A percentile compares a stretch with the other conserved stretches of the same genome.
Conservation (phyloP, 2,797 vertebrate species). For the Muscicapa comitata region DNA sequence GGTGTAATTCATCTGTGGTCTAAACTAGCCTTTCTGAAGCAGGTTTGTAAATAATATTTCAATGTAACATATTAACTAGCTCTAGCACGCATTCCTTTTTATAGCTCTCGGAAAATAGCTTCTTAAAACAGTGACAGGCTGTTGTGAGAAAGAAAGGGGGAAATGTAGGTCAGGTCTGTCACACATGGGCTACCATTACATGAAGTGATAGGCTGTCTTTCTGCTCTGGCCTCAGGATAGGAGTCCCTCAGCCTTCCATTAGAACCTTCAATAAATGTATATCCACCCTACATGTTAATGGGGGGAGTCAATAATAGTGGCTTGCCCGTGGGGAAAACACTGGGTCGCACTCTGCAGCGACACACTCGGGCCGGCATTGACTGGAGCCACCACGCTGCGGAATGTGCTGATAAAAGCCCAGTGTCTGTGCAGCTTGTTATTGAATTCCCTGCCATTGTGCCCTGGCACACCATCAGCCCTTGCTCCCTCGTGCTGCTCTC, state of each 20-base stretch:
- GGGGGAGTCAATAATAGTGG: constrained; percentile 83
- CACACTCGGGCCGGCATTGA: constrained; percentile 67
- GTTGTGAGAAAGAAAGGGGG: constrained; percentile 78
- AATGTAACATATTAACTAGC: constrained; percentile 52
- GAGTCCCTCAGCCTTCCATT: constrained; percentile 88
- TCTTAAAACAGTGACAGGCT: constrained; percentile 78
- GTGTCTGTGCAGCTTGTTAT: constrained; percentile 67
- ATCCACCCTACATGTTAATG: constrained; percentile 82
- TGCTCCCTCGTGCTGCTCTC: constrained; percentile 51
- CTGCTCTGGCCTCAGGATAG: constrained; percentile 85
- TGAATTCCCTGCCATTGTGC: constrained; percentile 66
- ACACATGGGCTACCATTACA: constrained; percentile 85
- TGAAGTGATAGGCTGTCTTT: constrained; percentile 85
- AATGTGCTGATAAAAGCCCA: constrained; percentile 73
- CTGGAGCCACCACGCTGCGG: constrained; percentile 63
- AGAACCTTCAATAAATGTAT: constrained; percentile 85
- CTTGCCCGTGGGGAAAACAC: constrained; percentile 80
- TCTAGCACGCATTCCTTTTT: constrained; percentile 69
- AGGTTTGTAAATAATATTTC: constrained; percentile 58
- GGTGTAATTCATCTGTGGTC: constrained; percentile 1
- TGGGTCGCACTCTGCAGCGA: constrained; percentile 62
- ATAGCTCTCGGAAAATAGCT: constrained; percentile 75
- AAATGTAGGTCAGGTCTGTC: constrained; percentile 97
- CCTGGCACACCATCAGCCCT: constrained; percentile 66
- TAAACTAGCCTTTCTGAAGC: constrained; percentile 34